Percentiles rank a stretch among this genome's conserved stretches.
These are phyloP conservation scores for Habropoda laboriosa DNA, from an alignment of 1,140 invertebrate genomes.

Conservation along the genomic window DNA sequence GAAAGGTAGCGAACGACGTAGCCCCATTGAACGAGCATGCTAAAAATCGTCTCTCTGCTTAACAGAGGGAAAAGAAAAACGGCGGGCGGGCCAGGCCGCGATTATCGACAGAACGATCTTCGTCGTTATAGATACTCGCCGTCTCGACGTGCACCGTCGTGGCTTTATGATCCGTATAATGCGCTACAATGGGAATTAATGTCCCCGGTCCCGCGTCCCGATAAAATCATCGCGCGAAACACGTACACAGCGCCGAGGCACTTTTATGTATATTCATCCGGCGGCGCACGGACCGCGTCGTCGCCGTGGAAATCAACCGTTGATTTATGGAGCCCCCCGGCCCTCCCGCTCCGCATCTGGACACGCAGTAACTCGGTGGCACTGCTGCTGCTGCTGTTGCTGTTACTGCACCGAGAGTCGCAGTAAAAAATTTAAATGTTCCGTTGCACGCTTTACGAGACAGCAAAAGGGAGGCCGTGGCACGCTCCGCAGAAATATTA, in stretches of 20 bases:
- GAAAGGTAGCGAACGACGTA: not conserved
- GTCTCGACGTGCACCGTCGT: slow-evolving; percentile 13
- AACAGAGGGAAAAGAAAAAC: not conserved
- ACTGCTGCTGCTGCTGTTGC: not conserved
- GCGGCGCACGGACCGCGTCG: slow-evolving; percentile 25
- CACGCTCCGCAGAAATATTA: slow-evolving; percentile 46
- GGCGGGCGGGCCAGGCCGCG: slow-evolving; percentile 3
- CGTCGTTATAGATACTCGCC: slow-evolving; percentile 56
- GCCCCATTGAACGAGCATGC: not conserved
- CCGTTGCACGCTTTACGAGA: slow-evolving; percentile 40
- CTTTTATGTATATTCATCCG: slow-evolving; percentile 64
- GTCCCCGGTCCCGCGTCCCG: slow-evolving; percentile 39
- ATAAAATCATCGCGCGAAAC: slow-evolving; percentile 58
- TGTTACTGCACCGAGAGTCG: not conserved
- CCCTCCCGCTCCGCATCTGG: slow-evolving; percentile 20
- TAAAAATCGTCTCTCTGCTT: not conserved
- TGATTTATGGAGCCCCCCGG: slow-evolving; percentile 61
- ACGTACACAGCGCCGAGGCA: slow-evolving; percentile 9
- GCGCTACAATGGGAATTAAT: slow-evolving; percentile 66
- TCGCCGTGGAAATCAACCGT: slow-evolving; percentile 59
- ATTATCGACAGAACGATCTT: slow-evolving; percentile 58
- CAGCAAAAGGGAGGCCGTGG: not conserved
- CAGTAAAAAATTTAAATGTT: slow-evolving; percentile 52
- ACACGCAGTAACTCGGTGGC: slow-evolving; percentile 23
- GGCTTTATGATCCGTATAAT: slow-evolving; percentile 65